A percentile compares a stretch with the other conserved stretches of the same genome.
Evolutionary conservation across 2,888 invertebrate genomes (phyloP).

Genomic region (Mythimna loreyi): DNA sequence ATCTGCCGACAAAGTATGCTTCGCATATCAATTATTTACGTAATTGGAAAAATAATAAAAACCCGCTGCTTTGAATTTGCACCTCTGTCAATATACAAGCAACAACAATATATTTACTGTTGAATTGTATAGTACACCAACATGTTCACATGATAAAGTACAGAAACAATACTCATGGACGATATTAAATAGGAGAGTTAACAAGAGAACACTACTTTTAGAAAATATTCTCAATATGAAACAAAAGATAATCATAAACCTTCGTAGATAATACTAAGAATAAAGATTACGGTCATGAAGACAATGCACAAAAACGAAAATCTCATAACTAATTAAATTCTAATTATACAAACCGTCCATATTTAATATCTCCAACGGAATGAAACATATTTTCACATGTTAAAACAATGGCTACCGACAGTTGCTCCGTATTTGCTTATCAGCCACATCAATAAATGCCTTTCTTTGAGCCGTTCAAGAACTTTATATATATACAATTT

Average conservation of each 20-base stretch:
- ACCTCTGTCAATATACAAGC: slow-evolving; percentile 49
- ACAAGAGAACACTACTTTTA: not conserved
- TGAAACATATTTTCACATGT: slow-evolving; percentile 85
- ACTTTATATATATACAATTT: slow-evolving; percentile 85
- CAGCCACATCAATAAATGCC: slow-evolving; percentile 85
- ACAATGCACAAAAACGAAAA: slow-evolving; percentile 57
- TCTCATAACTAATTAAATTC: slow-evolving; percentile 80
- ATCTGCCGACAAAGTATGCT: not conserved
- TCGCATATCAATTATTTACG: slow-evolving; percentile 18
- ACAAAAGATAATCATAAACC: slow-evolving; percentile 33
- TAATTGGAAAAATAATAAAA: slow-evolving; percentile 48
- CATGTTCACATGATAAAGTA: slow-evolving; percentile 14
- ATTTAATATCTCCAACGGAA: slow-evolving; percentile 80
- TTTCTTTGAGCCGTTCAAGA: slow-evolving; percentile 82
- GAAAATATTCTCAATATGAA: slow-evolving; percentile 25
- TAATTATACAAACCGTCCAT: slow-evolving; percentile 81
- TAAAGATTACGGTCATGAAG: slow-evolving; percentile 27
- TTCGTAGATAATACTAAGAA: slow-evolving; percentile 16
- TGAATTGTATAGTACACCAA: not conserved
- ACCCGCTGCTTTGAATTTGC: slow-evolving; percentile 36
- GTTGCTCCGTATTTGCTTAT: slow-evolving; percentile 83
- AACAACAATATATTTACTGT: not conserved
- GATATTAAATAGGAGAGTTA: not conserved
- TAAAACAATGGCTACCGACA: slow-evolving; percentile 88
- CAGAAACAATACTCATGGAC: slow-evolving; percentile 6